Base-by-base conservation (phyloP, 2,113 vertebrate genomes). In the Prietella phreatophila region DNA sequence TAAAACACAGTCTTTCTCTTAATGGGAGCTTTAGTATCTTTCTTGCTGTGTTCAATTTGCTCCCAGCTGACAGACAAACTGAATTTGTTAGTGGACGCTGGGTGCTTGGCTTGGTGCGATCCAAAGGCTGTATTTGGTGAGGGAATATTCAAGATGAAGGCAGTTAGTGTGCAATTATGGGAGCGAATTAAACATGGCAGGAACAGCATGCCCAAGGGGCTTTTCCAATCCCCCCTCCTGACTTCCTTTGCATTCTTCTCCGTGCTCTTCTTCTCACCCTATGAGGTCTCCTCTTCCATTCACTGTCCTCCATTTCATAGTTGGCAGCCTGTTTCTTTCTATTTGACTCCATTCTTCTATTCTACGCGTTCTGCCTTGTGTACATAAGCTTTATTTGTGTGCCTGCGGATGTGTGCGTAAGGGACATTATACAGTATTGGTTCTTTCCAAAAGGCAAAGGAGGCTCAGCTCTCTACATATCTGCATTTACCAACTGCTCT, bases 161-260 rank as follows among this genome's bases (percentile, higher is more conserved):
- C 92, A 91, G 93, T 93, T 92, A 95, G 94, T 93, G 92, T 92
- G 92, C 93, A 93, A 95, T 95, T 94, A 95, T 92, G 89, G 92
- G 91, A 93, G 92, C 91, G 94, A 95, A 95, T 95, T 91, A 92
- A 93, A 95, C 94, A 83, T 92, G 93, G 92, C 93, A 90, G 92
- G 93, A 93, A 93, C 92, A 92, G 91, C 83, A 90, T 91, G 93
- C 93, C 92, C 75, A 83, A 91, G 91, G 93, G 85, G 90, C 87
- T 89, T 84, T 87, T 76, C 82, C 80, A 86, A 25, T 50, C 63
- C 76, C 86, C 71, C 81, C 33, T 42, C 61, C 83, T 60, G 78
- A 42, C 76, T 84, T 83, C 33, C 42, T 50, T 87, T 83, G 69
- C 58, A 10, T 67, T 69, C 85, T 81, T 76, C 79, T 58, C 79